Evolutionary conservation across 2,797 vertebrate species (phyloP), one percentile per base, ranked within the genome.

Genomic region (Anguilla megastoma): DNA sequence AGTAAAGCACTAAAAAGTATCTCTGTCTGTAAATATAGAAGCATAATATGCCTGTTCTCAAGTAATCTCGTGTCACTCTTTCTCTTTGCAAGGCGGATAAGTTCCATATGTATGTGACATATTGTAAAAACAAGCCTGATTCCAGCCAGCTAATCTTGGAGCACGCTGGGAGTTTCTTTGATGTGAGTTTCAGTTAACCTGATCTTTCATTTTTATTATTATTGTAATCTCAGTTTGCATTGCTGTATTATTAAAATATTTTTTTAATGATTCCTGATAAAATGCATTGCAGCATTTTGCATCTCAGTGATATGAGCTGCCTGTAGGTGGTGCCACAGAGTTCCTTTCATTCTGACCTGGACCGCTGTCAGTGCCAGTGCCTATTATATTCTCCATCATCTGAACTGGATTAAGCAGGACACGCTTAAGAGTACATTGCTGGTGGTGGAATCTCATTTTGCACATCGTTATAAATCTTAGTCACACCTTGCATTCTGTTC

Each of bases 61-160:
- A 71, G 8, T 30, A 33, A 76, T 76, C 74, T 76, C 69, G 33
- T n/a, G 45, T 85, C 48, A 89, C 1, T 21, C 74, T 7, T 58
- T 48, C 87, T 94, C 90, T 94, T 93, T 90, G 87, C 92, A 99
- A 76, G 98, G 98, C 98, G 60, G 98, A 99, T 94, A 99, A 99
- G 94, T 99, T 99, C 94, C 98, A 99, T 94, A 99, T 99, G 97
- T 99, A 99, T 82, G 98, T 99, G 92, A 98, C 98, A 84, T 99
- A 99, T 95, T 99, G 98, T 96, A 97, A 98, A 95, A 99, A 99
- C 95, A 99, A 99, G 90, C 98, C 98, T 0, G 98, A 99, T 95
- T 99, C 98, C 94, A 99, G 94, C 91, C 95, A 99, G 89, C 96
- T 99, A 90, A 99, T 99, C 94, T 96, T 99, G 94, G 98, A 99